Conservation (phyloP, 2,113 vertebrate species). For the Etheostoma spectabile region DNA sequence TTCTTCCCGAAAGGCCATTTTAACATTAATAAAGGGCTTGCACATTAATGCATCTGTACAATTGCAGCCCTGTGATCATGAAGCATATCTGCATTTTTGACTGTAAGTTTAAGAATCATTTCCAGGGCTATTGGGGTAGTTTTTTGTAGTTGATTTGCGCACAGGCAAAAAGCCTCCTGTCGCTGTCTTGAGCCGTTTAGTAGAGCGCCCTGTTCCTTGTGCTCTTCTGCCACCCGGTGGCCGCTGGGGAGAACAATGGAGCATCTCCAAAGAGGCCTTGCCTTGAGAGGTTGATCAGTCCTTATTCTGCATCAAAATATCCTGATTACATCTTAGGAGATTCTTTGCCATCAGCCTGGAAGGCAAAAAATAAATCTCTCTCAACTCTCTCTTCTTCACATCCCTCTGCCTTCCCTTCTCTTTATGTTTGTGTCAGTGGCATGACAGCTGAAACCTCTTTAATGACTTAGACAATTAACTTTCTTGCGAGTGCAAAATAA, state of each 20-base stretch:
- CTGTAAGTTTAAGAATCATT: constrained; percentile 53
- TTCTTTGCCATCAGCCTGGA: constrained; percentile 74
- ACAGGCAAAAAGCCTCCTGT: constrained; percentile 36
- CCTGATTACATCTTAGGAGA: constrained; percentile 78
- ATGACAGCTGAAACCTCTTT: constrained; percentile 81
- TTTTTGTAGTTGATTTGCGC: constrained; percentile 31
- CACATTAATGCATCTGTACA: constrained; percentile 33
- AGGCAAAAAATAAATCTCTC: constrained; percentile 74
- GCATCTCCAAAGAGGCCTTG: constrained; percentile 51
- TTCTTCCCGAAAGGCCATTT: constrained; percentile 34
- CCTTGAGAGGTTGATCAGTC: constrained; percentile 70
- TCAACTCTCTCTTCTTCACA: constrained; percentile 66
- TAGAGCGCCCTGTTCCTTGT: constrained; percentile 75
- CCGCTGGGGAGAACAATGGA: constrained; percentile 49
- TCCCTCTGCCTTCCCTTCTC: constrained; percentile 59
- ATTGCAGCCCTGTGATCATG: constrained; percentile 50
- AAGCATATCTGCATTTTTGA: constrained; percentile 40
- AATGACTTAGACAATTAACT: constrained; percentile 83
- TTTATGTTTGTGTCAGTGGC: constrained; percentile 72
- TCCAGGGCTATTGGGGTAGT: constrained; percentile 48
- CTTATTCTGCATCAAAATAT: constrained; percentile 77
- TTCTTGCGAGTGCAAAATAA: constrained; percentile 71
- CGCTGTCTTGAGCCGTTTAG: constrained; percentile 39
- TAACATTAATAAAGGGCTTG: constrained; percentile 30
- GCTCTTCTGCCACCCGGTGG: constrained; percentile 87